Conservation (phyloP, 1,140 invertebrate species). For the Cydia pomonella region DNA sequence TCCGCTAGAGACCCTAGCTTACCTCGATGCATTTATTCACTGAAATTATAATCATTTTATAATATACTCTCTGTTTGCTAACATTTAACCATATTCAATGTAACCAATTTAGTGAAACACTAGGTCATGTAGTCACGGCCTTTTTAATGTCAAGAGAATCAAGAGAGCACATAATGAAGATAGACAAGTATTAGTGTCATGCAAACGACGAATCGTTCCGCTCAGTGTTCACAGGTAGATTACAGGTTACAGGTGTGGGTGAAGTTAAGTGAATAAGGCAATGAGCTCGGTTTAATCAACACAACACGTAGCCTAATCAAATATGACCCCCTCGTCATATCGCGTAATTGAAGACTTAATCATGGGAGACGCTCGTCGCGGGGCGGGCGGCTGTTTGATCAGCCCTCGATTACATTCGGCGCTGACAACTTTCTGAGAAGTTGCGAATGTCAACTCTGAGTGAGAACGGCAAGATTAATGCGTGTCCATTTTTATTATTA, state of each 20-base stretch:
- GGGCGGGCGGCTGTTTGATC: constrained; percentile 65
- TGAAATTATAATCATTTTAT: background rate
- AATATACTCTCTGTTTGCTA: background rate
- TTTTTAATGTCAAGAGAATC: constrained; percentile 58
- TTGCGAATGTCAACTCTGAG: constrained; percentile 16
- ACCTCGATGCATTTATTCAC: background rate
- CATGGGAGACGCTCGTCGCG: constrained; percentile 65
- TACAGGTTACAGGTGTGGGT: constrained; percentile 49
- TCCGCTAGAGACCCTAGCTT: background rate
- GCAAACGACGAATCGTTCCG: constrained; percentile 38
- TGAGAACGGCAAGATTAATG: constrained; percentile 31
- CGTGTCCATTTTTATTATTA: background rate
- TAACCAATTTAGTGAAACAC: background rate
- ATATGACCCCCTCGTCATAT: constrained; percentile 78
- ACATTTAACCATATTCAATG: background rate
- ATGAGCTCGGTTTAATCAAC: constrained; percentile 78
- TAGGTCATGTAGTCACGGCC: constrained; percentile 52
- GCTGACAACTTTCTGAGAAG: constrained; percentile 49
- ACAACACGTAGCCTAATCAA: constrained; percentile 77
- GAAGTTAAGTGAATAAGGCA: constrained; percentile 69
- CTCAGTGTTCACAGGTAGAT: constrained; percentile 43
- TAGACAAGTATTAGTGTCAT: constrained; percentile 41
- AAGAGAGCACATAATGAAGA: background rate
- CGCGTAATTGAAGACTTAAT: constrained; percentile 78
- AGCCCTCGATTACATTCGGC: constrained; percentile 56